Evolutionary conservation across 2,113 vertebrate genomes (phyloP).

Genomic region (Proterorhinus semilunaris): DNA sequence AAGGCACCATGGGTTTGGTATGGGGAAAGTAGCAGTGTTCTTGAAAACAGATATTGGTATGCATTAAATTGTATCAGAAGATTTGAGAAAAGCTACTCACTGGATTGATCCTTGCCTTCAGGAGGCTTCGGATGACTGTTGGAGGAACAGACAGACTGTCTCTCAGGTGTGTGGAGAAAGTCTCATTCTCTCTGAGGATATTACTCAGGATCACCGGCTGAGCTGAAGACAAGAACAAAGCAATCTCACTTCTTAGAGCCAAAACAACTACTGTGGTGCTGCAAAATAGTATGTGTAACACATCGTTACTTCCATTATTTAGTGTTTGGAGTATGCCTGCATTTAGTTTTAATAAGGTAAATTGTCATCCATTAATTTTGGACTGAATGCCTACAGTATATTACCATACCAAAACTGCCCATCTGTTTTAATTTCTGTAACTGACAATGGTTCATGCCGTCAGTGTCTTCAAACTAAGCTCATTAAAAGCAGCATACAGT

Average conservation of each 20-base stretch:
- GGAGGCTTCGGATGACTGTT: slow-evolving; percentile 53
- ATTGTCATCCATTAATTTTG: too few species aligned
- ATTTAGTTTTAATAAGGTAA: too few species aligned
- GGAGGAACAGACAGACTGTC: slow-evolving; percentile 52
- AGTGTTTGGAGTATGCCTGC: too few species aligned
- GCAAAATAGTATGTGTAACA: background rate
- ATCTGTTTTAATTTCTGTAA: too few species aligned
- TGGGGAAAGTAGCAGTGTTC: background rate
- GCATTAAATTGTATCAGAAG: background rate
- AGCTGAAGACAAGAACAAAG: slow-evolving; percentile 41
- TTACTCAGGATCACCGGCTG: slow-evolving; percentile 56
- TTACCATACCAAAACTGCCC: too few species aligned
- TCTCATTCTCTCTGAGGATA: slow-evolving; percentile 67
- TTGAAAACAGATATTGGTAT: background rate
- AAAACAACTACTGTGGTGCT: background rate
- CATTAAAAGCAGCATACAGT: too few species aligned
- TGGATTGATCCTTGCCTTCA: slow-evolving; percentile 53
- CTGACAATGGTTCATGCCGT: too few species aligned
- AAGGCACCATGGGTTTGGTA: too few species aligned
- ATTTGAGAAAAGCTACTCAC: slow-evolving; percentile 50
- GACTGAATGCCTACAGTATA: too few species aligned
- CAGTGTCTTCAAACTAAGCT: too few species aligned
- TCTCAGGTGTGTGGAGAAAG: slow-evolving; percentile 64
- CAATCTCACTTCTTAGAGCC: slow-evolving; percentile 3
- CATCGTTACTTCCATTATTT: too few species aligned